phyloP scores from a whole-genome alignment of 2,888 invertebrate genomes.

The Aplocera efformata region DNA sequence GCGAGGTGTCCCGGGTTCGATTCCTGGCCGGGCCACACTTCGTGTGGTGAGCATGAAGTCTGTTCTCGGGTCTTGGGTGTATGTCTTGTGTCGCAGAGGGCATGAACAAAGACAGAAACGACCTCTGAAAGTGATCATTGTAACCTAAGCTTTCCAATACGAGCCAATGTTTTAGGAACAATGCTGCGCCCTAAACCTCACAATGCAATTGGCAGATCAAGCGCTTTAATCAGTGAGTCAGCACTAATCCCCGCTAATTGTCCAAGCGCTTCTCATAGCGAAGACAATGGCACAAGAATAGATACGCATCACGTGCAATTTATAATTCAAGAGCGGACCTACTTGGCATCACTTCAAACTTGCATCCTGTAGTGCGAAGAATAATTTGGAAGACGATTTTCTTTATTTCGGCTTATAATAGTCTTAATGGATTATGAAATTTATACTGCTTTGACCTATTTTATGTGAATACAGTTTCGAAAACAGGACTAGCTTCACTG shows the following conservation, averaged over 20 bases:
- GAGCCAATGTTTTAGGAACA: neutral
- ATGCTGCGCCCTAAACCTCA: neutral
- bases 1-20: too few species aligned
- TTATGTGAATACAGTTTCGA: too few species aligned
- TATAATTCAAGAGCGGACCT: slow-evolving; percentile 36
- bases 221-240: slow-evolving; percentile 16
- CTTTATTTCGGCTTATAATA: too few species aligned
- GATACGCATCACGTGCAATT: slow-evolving; percentile 33
- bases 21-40: too few species aligned
- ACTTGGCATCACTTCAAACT: slow-evolving; percentile 44
- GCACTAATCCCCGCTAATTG: slow-evolving; percentile 17
- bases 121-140: neutral
- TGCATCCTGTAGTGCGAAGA: slow-evolving; percentile 28
- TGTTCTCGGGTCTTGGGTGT: too few species aligned
- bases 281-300: slow-evolving; percentile 9
- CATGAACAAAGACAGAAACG: too few species aligned
- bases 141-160: neutral
- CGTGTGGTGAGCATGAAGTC: too few species aligned
- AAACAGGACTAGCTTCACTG: too few species aligned
- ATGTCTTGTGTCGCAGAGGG: too few species aligned
- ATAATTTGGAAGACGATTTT: neutral
- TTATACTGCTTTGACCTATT: too few species aligned
- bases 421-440: too few species aligned
- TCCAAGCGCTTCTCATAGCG: slow-evolving; percentile 8
- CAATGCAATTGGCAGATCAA: slow-evolving; percentile 13